Base-by-base conservation (phyloP, 2,797 vertebrate species). In the Poeciliopsis infans region DNA sequence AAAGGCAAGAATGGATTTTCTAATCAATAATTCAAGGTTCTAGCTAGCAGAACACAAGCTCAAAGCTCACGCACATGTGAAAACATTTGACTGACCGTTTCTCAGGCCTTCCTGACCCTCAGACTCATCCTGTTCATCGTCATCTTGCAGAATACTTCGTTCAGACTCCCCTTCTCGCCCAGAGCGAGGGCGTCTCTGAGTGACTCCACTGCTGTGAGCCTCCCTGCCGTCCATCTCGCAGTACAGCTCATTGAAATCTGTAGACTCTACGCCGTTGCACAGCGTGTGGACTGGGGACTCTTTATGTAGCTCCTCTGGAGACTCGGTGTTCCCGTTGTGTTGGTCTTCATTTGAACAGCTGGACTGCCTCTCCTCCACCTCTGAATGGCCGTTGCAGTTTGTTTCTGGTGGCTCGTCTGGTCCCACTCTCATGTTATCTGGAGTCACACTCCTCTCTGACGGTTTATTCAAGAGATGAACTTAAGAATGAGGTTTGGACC, bases 301-400 rank as follows among this genome's bases (percentile, higher is more conserved):
- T 41, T 74, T 18, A 4, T 28, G 78, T 43, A 77, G 75, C 20
- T 87, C 84, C 79, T 92, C 93, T 61, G 79, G 80, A 74, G 79
- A 69, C 57, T 87, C 91, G 51, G 83, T 5, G 20, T 95, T 96
- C 72, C 95, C 95, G n/a, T 96, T 96, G 88, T 94, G 93, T 82
- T 93, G 95, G 87, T 95, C 95, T 81, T 95, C 92, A 5, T 93
- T 92, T 69, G 85, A 93, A 89, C 90, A 89, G 70, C 86, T 87
- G 8, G 83, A 84, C 74, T 82, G 80, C 55, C 73, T 83, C 77
- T 90, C 86, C 71, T 92, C 80, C 78, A 46, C 79, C 92, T 94
- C 87, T 88, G 94, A 91, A 90, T 97, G 94, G 77, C 97, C 97
- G 1, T 99, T 99, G 92, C 97, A 98, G 92, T 97, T 98, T 61